A percentile compares a stretch with the other conserved stretches of the same genome.
Evolutionary conservation across 2,113 vertebrate species (phyloP).

Genomic region (Odocoileus hemionus): DNA sequence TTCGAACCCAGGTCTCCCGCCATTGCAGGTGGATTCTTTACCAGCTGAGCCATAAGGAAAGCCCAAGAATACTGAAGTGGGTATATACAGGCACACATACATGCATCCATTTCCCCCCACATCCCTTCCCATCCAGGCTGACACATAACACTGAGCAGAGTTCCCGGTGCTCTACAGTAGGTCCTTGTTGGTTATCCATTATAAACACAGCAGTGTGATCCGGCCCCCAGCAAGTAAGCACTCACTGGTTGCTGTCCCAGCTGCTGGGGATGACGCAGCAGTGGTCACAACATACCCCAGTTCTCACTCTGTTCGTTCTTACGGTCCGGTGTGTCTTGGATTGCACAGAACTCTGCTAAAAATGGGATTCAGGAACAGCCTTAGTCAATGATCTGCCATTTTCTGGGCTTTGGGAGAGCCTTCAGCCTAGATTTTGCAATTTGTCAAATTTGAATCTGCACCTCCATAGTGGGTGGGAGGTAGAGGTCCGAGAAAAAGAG

Average conservation of each 20-base stretch:
- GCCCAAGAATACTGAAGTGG: neutral
- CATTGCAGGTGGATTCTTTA: neutral
- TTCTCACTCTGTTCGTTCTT: neutral
- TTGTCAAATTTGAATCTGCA: neutral
- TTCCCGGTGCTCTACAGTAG: neutral
- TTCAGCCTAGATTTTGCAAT: neutral
- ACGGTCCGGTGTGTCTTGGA: fast-evolving
- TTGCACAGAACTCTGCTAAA: neutral
- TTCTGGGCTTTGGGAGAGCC: no score
- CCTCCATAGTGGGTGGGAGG: fast-evolving
- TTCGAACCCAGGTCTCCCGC: neutral
- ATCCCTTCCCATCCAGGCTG: neutral
- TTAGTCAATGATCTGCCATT: neutral
- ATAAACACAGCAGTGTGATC: neutral
- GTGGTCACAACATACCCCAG: fast-evolving
- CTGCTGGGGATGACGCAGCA: fast-evolving
- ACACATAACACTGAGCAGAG: neutral
- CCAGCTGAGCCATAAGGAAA: neutral
- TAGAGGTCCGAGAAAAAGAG: neutral
- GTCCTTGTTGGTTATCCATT: neutral
- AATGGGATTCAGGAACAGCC: no score
- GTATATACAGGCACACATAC: neutral
- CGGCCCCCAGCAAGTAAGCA: fast-evolving
- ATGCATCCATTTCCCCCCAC: fast-evolving
- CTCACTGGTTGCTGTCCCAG: fast-evolving